Evolutionary conservation across 1,140 invertebrate genomes (phyloP), one percentile per base, ranked within the genome.

Genomic region (Dryas iulia): DNA sequence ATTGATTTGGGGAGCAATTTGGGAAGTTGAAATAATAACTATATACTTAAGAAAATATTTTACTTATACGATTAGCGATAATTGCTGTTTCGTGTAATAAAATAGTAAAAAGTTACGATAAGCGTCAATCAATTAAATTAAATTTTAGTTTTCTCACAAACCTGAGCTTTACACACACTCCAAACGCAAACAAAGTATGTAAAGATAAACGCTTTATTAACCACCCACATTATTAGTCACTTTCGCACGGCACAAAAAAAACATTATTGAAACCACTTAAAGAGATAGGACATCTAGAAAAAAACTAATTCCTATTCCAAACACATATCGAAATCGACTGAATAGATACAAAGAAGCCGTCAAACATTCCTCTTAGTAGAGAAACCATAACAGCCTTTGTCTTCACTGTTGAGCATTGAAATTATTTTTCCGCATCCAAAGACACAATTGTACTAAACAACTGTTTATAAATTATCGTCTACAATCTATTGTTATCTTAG

Each of bases 381-480:
- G 69, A 78, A 82, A 87, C 67, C 82, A 86, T 77, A 90, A 90
- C 84, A 87, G 75, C 76, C 69, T 86, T 86, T 87, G 82, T 87
- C 79, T 83, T 80, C 74, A 81, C 68, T 66, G 26, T 28, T 28
- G 66, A 67, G 61, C 58, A 64, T 70, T 69, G 70, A 71, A 67
- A 75, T 72, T 88, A 84, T 84, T 85, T n/a, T 79, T 82, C 76
- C 68, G 74, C 54, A 35, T 56, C 76, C 63, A 73, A 74, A 72
- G 65, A 66, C 75, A 73, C 79, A 78, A 82, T 84, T 83, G 79
- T 81, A 73, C 78, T 76, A 86, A 80, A 81, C 81, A 84, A 75
- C 57, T 88, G 85, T 90, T 90, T 90, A 84, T 78, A 84, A 90
- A 90, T 87, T 90, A 87, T 86, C 82, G 69, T 63, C 63, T 63